phyloP scores from a whole-genome alignment of 2,113 vertebrate species.

The Hucho hucho region DNA sequence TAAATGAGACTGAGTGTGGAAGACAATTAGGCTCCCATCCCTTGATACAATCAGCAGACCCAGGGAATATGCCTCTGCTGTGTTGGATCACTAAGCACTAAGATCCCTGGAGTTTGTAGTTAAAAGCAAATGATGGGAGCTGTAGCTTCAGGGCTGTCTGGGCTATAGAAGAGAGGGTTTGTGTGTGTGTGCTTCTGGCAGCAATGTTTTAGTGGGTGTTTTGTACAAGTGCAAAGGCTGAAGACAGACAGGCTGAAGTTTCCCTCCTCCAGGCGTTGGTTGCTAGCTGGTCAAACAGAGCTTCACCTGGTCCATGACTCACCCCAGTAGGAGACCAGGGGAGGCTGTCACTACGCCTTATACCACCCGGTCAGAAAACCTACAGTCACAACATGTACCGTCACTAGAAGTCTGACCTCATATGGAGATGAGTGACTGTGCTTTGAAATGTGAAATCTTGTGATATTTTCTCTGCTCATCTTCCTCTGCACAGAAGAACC shows the following conservation, averaged over 20 bases:
- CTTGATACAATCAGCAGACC: constrained; percentile 28
- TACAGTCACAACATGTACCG: not conserved
- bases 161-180: constrained; percentile 24
- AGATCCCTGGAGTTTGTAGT: constrained; percentile 42
- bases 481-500: not conserved
- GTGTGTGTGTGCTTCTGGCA: constrained; percentile 11
- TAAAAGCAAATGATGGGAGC: constrained; percentile 47
- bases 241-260: not conserved
- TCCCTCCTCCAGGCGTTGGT: not conserved
- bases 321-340: not conserved
- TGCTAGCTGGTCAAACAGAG: not conserved
- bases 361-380: not conserved
- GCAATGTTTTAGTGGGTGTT: not conserved
- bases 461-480: not conserved
- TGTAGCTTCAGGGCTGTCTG: constrained; percentile 18
- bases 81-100: constrained; percentile 32
- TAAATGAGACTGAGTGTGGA: constrained; percentile 32
- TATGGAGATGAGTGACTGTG: constrained; percentile 3
- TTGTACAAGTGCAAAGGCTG: not conserved
- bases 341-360: not conserved
- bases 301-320: not conserved
- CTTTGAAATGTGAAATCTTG: constrained; percentile 8
- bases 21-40: constrained; percentile 38
- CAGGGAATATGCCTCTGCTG: constrained; percentile 15
- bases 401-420: not conserved